A percentile compares a stretch with the other conserved stretches of the same genome.
Evolutionary conservation across 2,113 vertebrate species (phyloP).

Genomic region (Panthera uncia): DNA sequence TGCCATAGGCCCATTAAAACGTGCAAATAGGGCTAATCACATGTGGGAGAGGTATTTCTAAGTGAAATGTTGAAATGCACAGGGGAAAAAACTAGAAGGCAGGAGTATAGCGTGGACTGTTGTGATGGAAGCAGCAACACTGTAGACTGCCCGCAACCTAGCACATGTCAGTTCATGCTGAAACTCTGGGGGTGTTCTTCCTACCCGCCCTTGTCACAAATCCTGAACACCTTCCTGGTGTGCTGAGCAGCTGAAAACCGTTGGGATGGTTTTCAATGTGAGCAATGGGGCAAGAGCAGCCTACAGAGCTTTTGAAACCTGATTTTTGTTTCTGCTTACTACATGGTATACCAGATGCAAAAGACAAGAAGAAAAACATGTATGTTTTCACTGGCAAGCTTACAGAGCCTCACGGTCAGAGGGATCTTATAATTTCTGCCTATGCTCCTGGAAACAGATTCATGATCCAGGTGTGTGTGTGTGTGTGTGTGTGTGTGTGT

Average conservation of each 20-base stretch:
- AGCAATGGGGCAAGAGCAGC: neutral
- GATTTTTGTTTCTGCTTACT: constrained; percentile 62
- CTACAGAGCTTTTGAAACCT: constrained; percentile 2
- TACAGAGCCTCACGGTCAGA: constrained; percentile 17
- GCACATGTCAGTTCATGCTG: accelerated
- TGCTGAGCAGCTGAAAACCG: neutral
- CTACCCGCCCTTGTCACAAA: neutral
- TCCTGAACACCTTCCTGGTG: neutral
- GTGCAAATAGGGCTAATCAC: neutral
- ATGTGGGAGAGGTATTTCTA: neutral
- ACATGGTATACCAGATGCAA: neutral
- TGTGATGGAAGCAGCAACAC: too few species aligned
- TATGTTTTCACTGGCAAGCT: constrained; percentile 55
- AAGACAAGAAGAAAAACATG: neutral
- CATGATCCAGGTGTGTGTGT: neutral
- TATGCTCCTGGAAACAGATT: constrained; percentile 41
- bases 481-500: neutral
- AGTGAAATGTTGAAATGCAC: neutral
- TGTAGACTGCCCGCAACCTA: neutral
- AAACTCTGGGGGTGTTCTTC: neutral
- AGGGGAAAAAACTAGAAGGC: neutral
- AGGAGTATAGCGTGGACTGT: accelerated
- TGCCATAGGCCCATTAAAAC: neutral
- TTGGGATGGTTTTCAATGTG: neutral
- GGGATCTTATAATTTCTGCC: constrained; percentile 56